A percentile compares a stretch with the other conserved stretches of the same genome.
Conservation (phyloP, 1,140 invertebrate genomes). For the Chelonus insularis region DNA sequence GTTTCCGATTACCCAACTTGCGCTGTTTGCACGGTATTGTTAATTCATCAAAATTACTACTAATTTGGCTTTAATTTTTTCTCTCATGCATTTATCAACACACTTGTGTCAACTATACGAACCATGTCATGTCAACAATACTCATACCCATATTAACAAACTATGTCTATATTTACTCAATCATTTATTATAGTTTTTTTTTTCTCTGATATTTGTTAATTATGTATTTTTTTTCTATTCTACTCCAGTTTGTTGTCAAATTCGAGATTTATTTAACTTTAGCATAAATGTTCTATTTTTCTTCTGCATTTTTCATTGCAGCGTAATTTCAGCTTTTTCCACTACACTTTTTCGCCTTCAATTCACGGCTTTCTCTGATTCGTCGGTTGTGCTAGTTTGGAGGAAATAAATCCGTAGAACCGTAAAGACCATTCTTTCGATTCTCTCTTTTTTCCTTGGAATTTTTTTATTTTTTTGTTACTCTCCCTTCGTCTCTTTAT, state of each 20-base stretch:
- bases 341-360: constrained; percentile 16
- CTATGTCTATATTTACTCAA: no score
- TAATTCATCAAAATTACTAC: constrained; percentile 10
- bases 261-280: background rate
- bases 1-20: background rate
- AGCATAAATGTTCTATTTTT: background rate
- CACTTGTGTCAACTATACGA: background rate
- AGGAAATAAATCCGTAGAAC: constrained; percentile 39
- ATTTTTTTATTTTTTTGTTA: background rate
- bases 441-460: constrained; percentile 4
- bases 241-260: no score
- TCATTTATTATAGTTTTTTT: no score
- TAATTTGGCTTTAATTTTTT: background rate
- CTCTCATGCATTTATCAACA: background rate
- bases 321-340: constrained; percentile 19
- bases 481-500: constrained; percentile 9
- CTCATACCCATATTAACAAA: no score
- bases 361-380: constrained; percentile 27
- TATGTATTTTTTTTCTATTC: no score
- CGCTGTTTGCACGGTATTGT: constrained; percentile 19
- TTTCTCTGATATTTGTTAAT: no score
- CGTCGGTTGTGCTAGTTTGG: constrained; percentile 16
- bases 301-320: background rate
- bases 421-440: constrained; percentile 23
- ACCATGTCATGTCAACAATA: background rate